Evolutionary conservation across 2,888 invertebrate species (phyloP).

Genomic region (Trileptium ribeirensis): DNA sequence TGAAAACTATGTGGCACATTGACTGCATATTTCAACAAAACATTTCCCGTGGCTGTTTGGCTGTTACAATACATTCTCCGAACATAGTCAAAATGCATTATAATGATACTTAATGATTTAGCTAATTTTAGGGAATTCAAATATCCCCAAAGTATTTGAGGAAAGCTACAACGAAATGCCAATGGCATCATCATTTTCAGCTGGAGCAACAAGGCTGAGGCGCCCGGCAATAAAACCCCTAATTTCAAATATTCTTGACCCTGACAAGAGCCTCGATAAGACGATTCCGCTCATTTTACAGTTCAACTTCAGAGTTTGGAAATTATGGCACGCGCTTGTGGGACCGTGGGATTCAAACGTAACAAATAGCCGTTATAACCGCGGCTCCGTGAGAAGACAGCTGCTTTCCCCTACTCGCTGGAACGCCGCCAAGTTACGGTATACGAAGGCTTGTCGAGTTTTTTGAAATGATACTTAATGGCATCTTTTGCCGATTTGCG

Average conservation of each 20-base stretch:
- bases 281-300: background rate
- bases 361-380: background rate
- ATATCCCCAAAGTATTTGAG: background rate
- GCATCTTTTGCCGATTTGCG: background rate
- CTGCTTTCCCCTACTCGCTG: background rate
- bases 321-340: background rate
- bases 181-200: background rate
- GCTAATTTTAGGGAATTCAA: background rate
- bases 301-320: background rate
- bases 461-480: background rate
- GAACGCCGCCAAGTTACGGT: background rate
- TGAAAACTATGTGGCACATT: no score
- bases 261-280: background rate
- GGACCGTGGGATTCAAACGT: background rate
- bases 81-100: no score
- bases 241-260: background rate
- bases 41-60: no score
- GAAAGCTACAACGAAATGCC: background rate
- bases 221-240: no score
- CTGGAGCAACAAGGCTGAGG: no score
- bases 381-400: background rate
- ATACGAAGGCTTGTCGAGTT: background rate
- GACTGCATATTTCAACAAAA: no score
- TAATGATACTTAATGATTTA: no score
- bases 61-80: no score